A percentile compares a stretch with the other conserved stretches of the same genome.
Evolutionary conservation across 1,140 invertebrate species (phyloP).

Genomic region (Delia radicum): DNA sequence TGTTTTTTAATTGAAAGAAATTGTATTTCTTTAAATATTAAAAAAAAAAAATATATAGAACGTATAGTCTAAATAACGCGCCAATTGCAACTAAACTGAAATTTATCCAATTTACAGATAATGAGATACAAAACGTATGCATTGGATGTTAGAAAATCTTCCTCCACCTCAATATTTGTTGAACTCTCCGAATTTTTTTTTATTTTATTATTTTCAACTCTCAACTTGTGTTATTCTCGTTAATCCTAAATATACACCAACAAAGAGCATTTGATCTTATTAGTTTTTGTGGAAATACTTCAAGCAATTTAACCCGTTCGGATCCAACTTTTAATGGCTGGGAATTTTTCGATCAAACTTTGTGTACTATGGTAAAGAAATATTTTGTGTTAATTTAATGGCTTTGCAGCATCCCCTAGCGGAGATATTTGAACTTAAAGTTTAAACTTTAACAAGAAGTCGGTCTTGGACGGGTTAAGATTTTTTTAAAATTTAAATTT

Average conservation of each 20-base stretch:
- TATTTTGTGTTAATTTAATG: too few species aligned
- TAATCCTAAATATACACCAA: background rate
- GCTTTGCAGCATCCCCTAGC: too few species aligned
- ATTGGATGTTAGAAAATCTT: background rate
- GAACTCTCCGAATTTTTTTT: background rate
- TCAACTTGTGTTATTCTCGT: background rate
- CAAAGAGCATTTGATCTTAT: background rate
- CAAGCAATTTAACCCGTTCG: too few species aligned
- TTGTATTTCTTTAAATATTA: background rate
- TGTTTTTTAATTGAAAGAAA: too few species aligned
- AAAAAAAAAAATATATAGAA: background rate
- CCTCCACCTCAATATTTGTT: background rate
- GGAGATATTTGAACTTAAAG: too few species aligned
- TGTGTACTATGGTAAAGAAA: too few species aligned
- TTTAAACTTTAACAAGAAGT: too few species aligned
- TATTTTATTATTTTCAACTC: background rate
- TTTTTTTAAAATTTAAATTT: too few species aligned
- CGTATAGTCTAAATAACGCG: slow-evolving; percentile 13
- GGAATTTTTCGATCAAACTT: too few species aligned
- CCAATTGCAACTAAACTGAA: slow-evolving; percentile 15
- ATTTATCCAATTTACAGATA: background rate
- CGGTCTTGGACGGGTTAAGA: too few species aligned
- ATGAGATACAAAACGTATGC: background rate
- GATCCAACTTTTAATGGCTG: too few species aligned
- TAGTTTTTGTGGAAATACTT: background rate